These are phyloP conservation scores for Hippocampus zosterae DNA, from an alignment of 2,113 vertebrate species.

Conservation along the genomic window DNA sequence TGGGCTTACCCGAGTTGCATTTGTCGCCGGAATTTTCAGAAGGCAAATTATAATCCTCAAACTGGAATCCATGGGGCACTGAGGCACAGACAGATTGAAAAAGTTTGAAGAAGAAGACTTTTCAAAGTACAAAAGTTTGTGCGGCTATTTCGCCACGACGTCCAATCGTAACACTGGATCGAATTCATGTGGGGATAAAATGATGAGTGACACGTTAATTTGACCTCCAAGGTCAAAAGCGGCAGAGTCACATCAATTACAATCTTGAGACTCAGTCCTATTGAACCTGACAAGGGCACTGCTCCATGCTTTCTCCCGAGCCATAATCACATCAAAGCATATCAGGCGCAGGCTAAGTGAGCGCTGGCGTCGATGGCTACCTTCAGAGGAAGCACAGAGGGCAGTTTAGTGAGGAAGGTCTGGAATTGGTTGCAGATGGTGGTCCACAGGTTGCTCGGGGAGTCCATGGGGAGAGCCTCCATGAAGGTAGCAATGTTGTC, in stretches of 20 bases:
- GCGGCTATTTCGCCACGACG: neutral
- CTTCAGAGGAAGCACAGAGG: conserved; percentile 94
- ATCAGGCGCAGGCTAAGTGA: conserved; percentile 53
- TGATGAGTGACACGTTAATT: conserved; percentile 19
- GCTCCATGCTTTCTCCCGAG: conserved; percentile 34
- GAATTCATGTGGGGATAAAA: conserved; percentile 15
- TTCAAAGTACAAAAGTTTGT: conserved; percentile 3
- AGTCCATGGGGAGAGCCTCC: conserved; percentile 98
- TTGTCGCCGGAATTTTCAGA: conserved; percentile 93
- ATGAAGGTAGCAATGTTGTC: conserved; percentile 97
- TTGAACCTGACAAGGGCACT: conserved; percentile 39
- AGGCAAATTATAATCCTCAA: conserved; percentile 97
- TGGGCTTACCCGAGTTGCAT: conserved; percentile 86
- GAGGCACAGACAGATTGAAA: conserved; percentile 18
- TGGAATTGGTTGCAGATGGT: conserved; percentile 98
- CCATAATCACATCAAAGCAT: conserved; percentile 58
- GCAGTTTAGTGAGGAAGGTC: conserved; percentile 93
- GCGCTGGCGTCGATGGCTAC: conserved; percentile 67
- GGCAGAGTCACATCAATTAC: conserved; percentile 49
- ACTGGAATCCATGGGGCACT: conserved; percentile 96
- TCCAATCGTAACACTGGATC: conserved; percentile 11
- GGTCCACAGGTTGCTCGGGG: conserved; percentile 96
- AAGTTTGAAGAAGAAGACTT: conserved; percentile 4
- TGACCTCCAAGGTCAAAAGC: conserved; percentile 53
- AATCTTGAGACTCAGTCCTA: conserved; percentile 38